Percentiles rank a stretch among this genome's conserved stretches.
These are phyloP conservation scores for Synergus laeviventris DNA, from an alignment of 2,888 invertebrate genomes.

Conservation along the genomic window DNA sequence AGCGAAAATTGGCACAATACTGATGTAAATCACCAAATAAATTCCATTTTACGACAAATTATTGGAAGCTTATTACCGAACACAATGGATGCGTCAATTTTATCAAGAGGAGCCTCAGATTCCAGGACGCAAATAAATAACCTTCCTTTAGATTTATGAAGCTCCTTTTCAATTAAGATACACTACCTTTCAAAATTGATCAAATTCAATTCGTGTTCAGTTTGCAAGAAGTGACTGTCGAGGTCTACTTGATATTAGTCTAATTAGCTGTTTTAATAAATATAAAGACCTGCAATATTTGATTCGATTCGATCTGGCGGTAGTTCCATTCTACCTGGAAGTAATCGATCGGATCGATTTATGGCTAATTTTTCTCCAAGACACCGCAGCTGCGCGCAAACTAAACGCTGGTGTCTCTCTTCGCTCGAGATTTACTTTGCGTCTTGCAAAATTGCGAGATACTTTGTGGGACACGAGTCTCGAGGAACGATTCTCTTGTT, in stretches of 20 bases:
- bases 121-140: neutral
- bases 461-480: slow-evolving; percentile 49
- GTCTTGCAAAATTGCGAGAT: slow-evolving; percentile 51
- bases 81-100: neutral
- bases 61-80: neutral
- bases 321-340: neutral
- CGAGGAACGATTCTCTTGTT: slow-evolving; percentile 35
- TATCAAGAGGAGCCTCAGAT: neutral
- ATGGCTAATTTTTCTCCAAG: slow-evolving; percentile 30
- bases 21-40: slow-evolving; percentile 44
- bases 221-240: too few relatives aligned
- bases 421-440: slow-evolving; percentile 10
- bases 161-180: neutral
- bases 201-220: too few relatives aligned
- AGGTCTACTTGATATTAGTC: too few relatives aligned
- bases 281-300: neutral
- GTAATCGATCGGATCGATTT: slow-evolving; percentile 39
- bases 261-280: too few relatives aligned
- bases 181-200: neutral
- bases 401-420: neutral
- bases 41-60: slow-evolving; percentile 36
- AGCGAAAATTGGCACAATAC: slow-evolving; percentile 42
- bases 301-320: neutral
- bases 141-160: neutral
- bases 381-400: neutral